Evolutionary conservation across 1,140 invertebrate genomes (phyloP), one percentile per base, ranked within the genome.

Genomic region (Heliothis virescens): DNA sequence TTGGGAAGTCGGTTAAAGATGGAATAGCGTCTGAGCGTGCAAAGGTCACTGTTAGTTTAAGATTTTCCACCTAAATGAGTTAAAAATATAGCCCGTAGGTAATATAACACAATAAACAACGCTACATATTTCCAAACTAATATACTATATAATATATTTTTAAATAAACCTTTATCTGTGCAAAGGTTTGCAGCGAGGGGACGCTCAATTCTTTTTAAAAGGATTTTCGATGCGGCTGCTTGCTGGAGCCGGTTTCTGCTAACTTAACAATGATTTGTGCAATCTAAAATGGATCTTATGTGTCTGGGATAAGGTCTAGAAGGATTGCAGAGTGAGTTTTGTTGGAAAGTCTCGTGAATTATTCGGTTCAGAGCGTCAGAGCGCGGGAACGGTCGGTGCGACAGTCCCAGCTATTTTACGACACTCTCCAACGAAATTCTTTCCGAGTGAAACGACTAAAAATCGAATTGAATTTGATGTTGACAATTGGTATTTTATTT

Each of bases 401-500:
- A 76, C 74, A 65, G 74, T 76, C 52, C 74, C 9, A 65, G 74
- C 74, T 76, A 76, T 76, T 76, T 76, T 76, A 76, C 74, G 74
- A 76, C 60, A 76, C 47, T 76, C 59, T 59, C 50, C 74, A 53
- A 65, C 60, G 74, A 63, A 76, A 76, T 76, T 76, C 74, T 76
- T 76, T 76, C 48, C 60, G 21, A 76, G 48, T 76, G 74, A 76
- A 76, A 76, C 74, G 74, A 34, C 74, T 63, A 76, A 76, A 76
- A 76, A 76, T 76, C 60, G 74, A 65, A 76, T 76, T 76, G 74
- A 76, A 76, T 76, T 76, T 76, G 74, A 76, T 76, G 74, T 76
- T 76, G 74, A 76, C 74, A 76, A 76, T 76, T 65, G 74, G 59
- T 76, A 76, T 65, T 63, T 76, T 76, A 76, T 76, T 65, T 76